These are phyloP conservation scores for Leptinotarsa defecta DNA, from an alignment of 1,140 invertebrate species.

Conservation along the genomic window DNA sequence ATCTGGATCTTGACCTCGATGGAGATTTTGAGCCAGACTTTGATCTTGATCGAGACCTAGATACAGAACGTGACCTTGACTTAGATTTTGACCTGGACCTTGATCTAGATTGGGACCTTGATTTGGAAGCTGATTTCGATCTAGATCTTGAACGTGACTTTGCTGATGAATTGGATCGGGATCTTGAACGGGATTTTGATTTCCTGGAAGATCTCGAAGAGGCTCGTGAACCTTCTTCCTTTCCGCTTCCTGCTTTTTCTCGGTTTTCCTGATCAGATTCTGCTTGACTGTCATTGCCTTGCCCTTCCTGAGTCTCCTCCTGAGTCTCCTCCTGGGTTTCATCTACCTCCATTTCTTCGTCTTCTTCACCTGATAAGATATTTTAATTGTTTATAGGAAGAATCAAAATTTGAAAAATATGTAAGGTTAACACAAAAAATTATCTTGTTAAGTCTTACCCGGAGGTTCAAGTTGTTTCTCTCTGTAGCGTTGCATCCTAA, in stretches of 20 bases:
- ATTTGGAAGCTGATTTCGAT: constrained; percentile 51
- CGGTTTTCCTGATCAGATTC: constrained; percentile 53
- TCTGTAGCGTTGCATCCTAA: constrained; percentile 82
- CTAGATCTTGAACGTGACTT: constrained; percentile 50
- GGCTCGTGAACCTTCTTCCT: constrained; percentile 47
- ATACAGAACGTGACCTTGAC: constrained; percentile 47
- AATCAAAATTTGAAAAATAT: constrained; percentile 15
- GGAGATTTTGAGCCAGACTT: constrained; percentile 39
- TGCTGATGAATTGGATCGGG: constrained; percentile 44
- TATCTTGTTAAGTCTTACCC: constrained; percentile 57
- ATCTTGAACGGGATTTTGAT: constrained; percentile 44
- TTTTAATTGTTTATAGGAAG: constrained; percentile 44
- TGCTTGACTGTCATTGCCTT: constrained; percentile 59
- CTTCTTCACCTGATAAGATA: constrained; percentile 61
- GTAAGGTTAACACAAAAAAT: background rate
- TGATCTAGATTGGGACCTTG: constrained; percentile 52
- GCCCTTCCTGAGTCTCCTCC: constrained; percentile 64
- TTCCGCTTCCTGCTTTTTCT: constrained; percentile 51
- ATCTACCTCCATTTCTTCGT: constrained; percentile 67
- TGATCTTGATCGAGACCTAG: constrained; percentile 48
- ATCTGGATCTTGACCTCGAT: constrained; percentile 44
- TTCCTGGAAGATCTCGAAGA: constrained; percentile 45
- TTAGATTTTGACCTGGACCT: constrained; percentile 47
- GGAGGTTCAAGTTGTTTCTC: constrained; percentile 88
- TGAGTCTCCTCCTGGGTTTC: constrained; percentile 67